These are phyloP conservation scores for Elmis aenea DNA, from an alignment of 2,888 invertebrate species.

Conservation along the genomic window DNA sequence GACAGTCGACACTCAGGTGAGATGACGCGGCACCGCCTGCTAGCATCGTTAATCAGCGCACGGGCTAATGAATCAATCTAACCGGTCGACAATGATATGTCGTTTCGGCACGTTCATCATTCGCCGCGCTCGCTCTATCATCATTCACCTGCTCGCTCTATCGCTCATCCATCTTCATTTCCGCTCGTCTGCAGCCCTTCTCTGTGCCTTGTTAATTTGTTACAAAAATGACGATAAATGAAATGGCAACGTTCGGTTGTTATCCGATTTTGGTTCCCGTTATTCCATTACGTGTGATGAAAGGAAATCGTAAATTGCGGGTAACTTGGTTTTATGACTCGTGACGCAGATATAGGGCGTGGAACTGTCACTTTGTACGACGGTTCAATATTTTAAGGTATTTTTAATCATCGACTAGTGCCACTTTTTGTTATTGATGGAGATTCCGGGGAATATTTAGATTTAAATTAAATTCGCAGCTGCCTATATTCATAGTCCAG, in stretches of 20 bases:
- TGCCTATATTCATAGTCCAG: too few species aligned
- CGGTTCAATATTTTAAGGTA: conserved; percentile 13
- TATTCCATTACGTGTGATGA: conserved; percentile 24
- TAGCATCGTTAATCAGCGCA: conserved; percentile 28
- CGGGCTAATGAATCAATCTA: conserved; percentile 31
- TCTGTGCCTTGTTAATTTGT: conserved; percentile 31
- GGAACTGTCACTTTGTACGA: conserved; percentile 13
- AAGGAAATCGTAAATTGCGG: conserved; percentile 28
- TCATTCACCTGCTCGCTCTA: conserved; percentile 21
- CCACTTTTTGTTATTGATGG: too few species aligned
- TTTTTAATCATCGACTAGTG: too few species aligned
- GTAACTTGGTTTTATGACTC: conserved; percentile 26
- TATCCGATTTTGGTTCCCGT: conserved; percentile 27
- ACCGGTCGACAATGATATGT: conserved; percentile 24
- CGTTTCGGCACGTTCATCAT: conserved; percentile 26
- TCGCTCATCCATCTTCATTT: conserved; percentile 36
- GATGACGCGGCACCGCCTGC: conserved; percentile 23
- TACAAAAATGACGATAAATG: conserved; percentile 35
- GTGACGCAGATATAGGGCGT: conserved; percentile 22
- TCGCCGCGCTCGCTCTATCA: conserved; percentile 17
- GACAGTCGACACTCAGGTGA: conserved; percentile 15
- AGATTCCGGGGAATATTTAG: too few species aligned
- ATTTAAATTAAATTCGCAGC: too few species aligned
- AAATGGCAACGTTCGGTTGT: conserved; percentile 28
- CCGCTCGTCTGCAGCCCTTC: conserved; percentile 32